phyloP scores from a whole-genome alignment of 2,797 vertebrate genomes.

The Melanotaenia parkinsoni region DNA sequence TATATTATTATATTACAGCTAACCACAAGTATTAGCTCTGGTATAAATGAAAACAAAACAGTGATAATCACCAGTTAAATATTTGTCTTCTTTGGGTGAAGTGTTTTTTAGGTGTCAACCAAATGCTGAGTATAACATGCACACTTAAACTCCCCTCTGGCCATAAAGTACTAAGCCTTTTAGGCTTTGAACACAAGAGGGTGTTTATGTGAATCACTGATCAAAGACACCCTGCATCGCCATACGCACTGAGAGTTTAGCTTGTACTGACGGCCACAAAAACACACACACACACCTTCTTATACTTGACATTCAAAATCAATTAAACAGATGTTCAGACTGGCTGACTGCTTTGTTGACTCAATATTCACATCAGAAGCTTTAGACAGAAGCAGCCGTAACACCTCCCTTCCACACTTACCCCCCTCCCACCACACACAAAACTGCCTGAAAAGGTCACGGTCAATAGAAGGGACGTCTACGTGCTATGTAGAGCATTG shows the following conservation, averaged over 20 bases:
- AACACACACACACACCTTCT: constrained; percentile 45
- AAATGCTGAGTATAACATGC: constrained; percentile 30
- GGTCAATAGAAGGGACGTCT: constrained; percentile 55
- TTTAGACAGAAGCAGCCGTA: constrained; percentile 43
- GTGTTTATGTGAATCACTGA: constrained; percentile 80
- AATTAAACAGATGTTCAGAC: constrained; percentile 78
- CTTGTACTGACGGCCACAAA: constrained; percentile 47
- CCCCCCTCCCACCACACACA: not conserved
- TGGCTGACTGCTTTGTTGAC: constrained; percentile 53
- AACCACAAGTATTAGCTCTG: not conserved
- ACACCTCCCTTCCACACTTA: constrained; percentile 2
- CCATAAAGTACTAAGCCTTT: constrained; percentile 87
- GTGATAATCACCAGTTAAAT: not conserved
- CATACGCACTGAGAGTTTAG: constrained; percentile 85
- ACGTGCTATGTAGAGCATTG: constrained; percentile 54
- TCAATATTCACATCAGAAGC: constrained; percentile 75
- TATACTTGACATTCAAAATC: constrained; percentile 78
- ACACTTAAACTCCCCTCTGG: constrained; percentile 81
- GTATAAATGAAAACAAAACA: not conserved
- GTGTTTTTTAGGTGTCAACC: constrained; percentile 15
- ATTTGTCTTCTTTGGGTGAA: not conserved
- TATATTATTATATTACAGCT: too few species aligned
- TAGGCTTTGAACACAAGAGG: constrained; percentile 79
- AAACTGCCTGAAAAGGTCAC: constrained; percentile 73
- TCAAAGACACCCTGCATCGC: constrained; percentile 84